These are phyloP conservation scores for Corythornis leucogaster DNA, from an alignment of 2,797 vertebrate species.

Conservation along the genomic window DNA sequence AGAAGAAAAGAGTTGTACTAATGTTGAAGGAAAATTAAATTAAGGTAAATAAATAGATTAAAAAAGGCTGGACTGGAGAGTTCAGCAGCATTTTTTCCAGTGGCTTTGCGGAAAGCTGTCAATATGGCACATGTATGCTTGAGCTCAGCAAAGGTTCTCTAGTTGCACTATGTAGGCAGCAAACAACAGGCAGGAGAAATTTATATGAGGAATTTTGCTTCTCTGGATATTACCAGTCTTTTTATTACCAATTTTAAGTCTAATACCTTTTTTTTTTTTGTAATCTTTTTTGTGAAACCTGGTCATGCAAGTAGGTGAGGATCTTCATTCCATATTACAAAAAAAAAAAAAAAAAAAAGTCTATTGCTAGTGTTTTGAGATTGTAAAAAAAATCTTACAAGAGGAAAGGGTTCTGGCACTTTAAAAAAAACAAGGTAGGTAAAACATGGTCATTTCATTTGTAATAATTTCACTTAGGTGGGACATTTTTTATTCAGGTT, in stretches of 20 bases:
- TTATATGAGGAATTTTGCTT: background rate
- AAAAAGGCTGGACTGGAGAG: background rate
- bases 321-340: background rate
- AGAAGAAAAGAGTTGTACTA: background rate
- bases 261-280: background rate
- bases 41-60: background rate
- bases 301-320: background rate
- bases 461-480: background rate
- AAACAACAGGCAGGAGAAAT: background rate
- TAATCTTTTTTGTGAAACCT: background rate
- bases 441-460: background rate
- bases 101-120: background rate
- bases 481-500: background rate
- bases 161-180: background rate
- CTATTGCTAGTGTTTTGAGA: background rate
- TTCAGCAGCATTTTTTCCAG: background rate
- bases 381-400: background rate
- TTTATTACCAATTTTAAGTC: background rate
- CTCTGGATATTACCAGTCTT: background rate
- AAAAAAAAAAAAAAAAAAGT: background rate
- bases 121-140: background rate
- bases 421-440: background rate
- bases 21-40: background rate
- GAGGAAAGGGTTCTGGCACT: background rate
- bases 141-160: background rate